Conservation (phyloP, 2,113 vertebrate genomes). For the Ctenomys sociabilis region DNA sequence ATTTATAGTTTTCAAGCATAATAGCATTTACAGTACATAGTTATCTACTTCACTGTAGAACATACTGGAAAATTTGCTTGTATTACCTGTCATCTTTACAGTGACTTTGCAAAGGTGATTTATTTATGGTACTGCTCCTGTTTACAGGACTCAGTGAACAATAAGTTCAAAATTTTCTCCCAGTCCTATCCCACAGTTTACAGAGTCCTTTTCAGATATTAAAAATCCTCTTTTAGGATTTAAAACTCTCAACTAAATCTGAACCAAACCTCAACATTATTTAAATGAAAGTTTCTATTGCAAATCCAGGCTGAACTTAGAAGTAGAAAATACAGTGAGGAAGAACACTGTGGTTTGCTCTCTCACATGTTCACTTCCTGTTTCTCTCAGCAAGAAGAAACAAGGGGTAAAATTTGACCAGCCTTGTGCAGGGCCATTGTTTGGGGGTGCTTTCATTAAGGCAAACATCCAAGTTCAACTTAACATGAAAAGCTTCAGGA, state of each 20-base stretch:
- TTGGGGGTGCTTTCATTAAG: background rate
- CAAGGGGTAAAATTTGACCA: background rate
- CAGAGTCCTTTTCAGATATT: conserved; percentile 3
- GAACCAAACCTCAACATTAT: conserved; percentile 4
- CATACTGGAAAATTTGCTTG: background rate
- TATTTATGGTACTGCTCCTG: background rate
- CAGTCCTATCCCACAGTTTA: background rate
- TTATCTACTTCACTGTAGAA: background rate
- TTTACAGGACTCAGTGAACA: too few relatives aligned
- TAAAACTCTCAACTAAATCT: conserved; percentile 1
- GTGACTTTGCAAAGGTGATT: background rate
- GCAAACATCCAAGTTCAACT: background rate
- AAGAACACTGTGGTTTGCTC: background rate
- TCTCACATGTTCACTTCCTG: background rate
- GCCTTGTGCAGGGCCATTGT: background rate
- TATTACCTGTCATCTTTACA: background rate
- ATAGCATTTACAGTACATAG: background rate
- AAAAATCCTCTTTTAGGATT: background rate
- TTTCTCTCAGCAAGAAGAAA: background rate
- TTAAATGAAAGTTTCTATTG: background rate
- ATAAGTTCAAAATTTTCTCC: too few relatives aligned
- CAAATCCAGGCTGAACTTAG: background rate
- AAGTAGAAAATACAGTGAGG: background rate
- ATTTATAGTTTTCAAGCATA: background rate
- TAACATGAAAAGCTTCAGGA: background rate